Evolutionary conservation across 2,113 vertebrate genomes (phyloP), one percentile per base, ranked within the genome.

Genomic region (Varanus salvator): DNA sequence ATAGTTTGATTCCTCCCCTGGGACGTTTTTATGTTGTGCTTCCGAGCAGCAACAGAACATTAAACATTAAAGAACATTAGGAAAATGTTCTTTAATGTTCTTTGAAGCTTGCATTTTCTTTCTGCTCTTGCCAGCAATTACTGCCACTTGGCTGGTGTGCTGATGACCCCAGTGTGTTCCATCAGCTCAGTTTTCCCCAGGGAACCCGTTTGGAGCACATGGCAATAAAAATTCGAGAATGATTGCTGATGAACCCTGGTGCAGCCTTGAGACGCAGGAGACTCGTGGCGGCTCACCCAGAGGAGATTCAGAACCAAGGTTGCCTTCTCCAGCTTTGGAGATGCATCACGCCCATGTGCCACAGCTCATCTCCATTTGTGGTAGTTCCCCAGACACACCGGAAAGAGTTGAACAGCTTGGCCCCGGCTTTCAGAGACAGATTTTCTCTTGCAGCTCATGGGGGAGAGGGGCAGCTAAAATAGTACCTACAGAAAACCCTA

Each of bases 181-280:
- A 7, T 92, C 60, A 23, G 69, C 87, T 82, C 11, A 25, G 17
- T 60, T 68, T 84, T 85, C 54, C 80, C n/a, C 4, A 21, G 23
- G 71, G 78, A 50, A 8, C 21, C 74, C 68, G 0, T 72, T 69
- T 25, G 21, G 7, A 60, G n/a, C n/a, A n/a, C n/a, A n/a, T 80
- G 34, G 17, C 1, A 64, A 0, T 64, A 60, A 6, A 64, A 8
- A 52, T 82, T 94, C 64, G 71, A 38, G 75, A 77, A 6, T 80
- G 0, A 0, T 85, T 66, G 31, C 71, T 81, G 19, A 27, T 80
- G 60, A n/a, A 8, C 0, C 0, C 57, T 44, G 54, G 15, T 72
- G 77, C 50, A 8, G 52, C 85, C 19, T 38, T 8, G 8, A 8
- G 25, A 88, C 31, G 54, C 48, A 84, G 54, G 17, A 93, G 87